Conservation (phyloP, 2,888 invertebrate genomes). For the Arge pagana region DNA sequence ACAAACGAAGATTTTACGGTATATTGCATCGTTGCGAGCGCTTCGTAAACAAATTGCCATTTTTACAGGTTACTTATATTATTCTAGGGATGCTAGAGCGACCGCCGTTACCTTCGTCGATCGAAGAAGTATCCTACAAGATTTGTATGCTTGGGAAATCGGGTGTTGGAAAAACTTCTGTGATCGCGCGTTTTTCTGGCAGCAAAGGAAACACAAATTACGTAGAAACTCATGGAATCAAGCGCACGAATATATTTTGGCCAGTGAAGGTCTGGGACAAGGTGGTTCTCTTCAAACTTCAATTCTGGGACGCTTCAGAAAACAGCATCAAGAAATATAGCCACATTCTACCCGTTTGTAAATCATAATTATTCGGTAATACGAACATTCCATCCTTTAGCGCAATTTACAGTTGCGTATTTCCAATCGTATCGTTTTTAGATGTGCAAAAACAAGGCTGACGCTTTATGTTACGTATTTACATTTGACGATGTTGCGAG, state of each 20-base stretch:
- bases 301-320: conserved; percentile 66
- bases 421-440: conserved; percentile 38
- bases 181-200: conserved; percentile 61
- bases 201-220: conserved; percentile 49
- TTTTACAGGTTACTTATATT: neutral
- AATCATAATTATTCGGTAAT: too few relatives aligned
- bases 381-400: too few relatives aligned
- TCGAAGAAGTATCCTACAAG: conserved; percentile 64
- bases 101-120: conserved; percentile 58
- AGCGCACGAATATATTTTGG: conserved; percentile 63
- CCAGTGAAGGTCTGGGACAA: conserved; percentile 63
- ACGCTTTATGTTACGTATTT: conserved; percentile 62
- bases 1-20: conserved; percentile 47
- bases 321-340: conserved; percentile 62
- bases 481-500: conserved; percentile 61
- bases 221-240: conserved; percentile 60
- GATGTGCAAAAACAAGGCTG: conserved; percentile 63
- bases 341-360: conserved; percentile 62
- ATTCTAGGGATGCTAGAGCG: conserved; percentile 61
- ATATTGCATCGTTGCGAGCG: conserved; percentile 4
- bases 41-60: neutral
- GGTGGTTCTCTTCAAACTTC: conserved; percentile 62
- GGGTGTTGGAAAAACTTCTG: conserved; percentile 63
- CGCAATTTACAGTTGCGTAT: too few relatives aligned
- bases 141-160: conserved; percentile 62